Percentiles rank a stretch among this genome's conserved stretches.
Conservation (phyloP, 2,888 invertebrate genomes). For the Julus scandinavius region DNA sequence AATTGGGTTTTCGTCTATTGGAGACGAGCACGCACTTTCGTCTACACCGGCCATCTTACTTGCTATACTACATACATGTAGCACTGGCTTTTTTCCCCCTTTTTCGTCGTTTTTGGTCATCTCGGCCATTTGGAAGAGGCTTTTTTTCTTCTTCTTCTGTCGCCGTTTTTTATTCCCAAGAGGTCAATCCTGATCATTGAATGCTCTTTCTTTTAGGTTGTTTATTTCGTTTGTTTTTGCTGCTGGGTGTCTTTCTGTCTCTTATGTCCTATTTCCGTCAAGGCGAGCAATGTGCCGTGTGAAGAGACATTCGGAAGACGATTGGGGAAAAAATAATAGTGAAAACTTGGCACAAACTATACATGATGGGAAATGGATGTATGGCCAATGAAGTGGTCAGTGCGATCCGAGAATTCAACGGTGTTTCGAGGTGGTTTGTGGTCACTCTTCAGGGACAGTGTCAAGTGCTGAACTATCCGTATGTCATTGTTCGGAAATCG, state of each 20-base stretch:
- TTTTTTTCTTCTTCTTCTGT: background rate
- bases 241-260: conserved; percentile 19
- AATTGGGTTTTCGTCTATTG: conserved; percentile 51
- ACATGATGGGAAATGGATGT: background rate
- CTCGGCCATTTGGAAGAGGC: background rate
- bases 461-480: background rate
- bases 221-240: conserved; percentile 13
- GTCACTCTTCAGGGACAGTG: background rate
- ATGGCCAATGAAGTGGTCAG: background rate
- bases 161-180: background rate
- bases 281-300: background rate
- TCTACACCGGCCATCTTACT: background rate
- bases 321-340: background rate
- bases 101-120: background rate
- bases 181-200: conserved; percentile 21
- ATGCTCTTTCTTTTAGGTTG: background rate
- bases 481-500: background rate
- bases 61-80: background rate
- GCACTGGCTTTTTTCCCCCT: background rate
- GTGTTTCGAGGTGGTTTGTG: background rate
- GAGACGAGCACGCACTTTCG: background rate
- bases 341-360: background rate
- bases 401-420: background rate
- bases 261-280: background rate
- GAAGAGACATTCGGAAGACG: background rate